Evolutionary conservation across 2,888 invertebrate species (phyloP), one percentile per base, ranked within the genome.

Genomic region (Coremacera marginata): DNA sequence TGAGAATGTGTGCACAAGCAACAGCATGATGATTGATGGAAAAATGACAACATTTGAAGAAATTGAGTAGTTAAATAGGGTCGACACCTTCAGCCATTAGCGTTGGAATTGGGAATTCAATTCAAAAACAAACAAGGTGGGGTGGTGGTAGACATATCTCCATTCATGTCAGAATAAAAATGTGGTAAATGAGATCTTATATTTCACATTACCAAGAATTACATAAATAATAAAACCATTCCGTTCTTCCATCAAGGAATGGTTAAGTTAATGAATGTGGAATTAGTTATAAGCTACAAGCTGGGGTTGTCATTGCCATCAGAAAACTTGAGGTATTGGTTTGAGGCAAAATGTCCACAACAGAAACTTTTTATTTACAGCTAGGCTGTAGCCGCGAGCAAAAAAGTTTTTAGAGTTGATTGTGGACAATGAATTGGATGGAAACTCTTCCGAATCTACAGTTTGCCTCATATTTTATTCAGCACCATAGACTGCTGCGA

Each of bases 401-500:
- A 44, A 44, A 44, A 44, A 11, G 37, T 44, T 11, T 11, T 1
- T 3, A 37, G 5, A 37, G 37, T 37, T 37, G 37, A 1, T 1
- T 8, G 1, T 8, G 11, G 11, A 55, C 19, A 55, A 22, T 9
- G 55, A 55, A n/a, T 5, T n/a, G 7, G n/a, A 7, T 2, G 8
- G 7, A 60, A 60, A 60, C 11, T 5, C 19, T 60, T 22, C 11
- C 14, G 22, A 11, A 11, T 44, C 25, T 27, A 25, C 57, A 60
- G 5, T 25, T 25, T 60, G 44, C 49, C 68, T 57, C 71, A 57
- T 55, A 31, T 71, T 71, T 71, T 71, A 57, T 71, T 71, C 57
- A 60, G 44, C 71, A 57, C 19, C 71, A n/a, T 19, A 19, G n/a
- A 22, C n/a, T 37, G 14, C 49, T 63, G 51, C 62, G 62, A 63